These are phyloP conservation scores for Stegostoma tigrinum DNA, from an alignment of 2,113 vertebrate species.

Conservation along the genomic window DNA sequence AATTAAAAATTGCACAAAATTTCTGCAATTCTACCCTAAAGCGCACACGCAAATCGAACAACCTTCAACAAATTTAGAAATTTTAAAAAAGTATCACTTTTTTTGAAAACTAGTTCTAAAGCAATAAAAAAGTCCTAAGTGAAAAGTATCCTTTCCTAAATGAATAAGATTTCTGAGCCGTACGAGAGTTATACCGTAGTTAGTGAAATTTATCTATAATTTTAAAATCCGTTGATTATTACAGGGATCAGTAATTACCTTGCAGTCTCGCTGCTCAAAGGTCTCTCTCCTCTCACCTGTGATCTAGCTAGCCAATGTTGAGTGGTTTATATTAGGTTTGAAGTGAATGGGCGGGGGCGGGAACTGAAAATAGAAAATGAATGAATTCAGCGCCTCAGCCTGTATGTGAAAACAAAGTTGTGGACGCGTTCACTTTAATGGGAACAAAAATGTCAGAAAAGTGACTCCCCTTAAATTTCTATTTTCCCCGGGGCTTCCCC, in stretches of 20 bases:
- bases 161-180: neutral
- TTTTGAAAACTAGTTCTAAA: neutral
- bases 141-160: neutral
- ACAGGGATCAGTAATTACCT: neutral
- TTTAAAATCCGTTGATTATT: neutral
- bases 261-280: neutral
- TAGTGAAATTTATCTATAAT: neutral
- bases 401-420: too few relatives aligned
- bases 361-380: conserved; percentile 7
- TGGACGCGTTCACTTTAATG: too few relatives aligned
- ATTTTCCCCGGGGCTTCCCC: conserved; percentile 16
- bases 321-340: neutral
- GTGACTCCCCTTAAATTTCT: neutral
- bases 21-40: neutral
- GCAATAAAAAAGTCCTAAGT: neutral
- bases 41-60: too few relatives aligned
- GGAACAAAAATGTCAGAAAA: neutral
- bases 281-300: neutral
- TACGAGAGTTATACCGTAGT: too few relatives aligned
- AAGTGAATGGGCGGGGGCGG: neutral
- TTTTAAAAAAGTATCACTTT: neutral
- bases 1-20: neutral
- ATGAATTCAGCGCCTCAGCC: neutral
- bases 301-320: neutral
- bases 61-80: too few relatives aligned